Evolutionary conservation across 2,888 invertebrate species (phyloP).

Genomic region (Priocnemis perturbator): DNA sequence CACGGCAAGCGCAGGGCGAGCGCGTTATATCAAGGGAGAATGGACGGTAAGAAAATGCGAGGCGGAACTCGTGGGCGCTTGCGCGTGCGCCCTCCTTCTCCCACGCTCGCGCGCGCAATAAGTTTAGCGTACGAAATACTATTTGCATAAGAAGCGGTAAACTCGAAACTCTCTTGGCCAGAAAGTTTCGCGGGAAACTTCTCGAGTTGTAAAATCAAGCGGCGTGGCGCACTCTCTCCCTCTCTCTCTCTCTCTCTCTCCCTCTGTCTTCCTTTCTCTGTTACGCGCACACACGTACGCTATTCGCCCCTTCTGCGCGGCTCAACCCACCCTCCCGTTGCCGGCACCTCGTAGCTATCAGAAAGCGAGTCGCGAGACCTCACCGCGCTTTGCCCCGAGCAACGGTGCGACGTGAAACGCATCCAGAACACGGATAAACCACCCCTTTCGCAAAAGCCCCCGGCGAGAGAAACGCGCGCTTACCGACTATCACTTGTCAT

Average conservation of each 20-base stretch:
- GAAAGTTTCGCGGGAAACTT: constrained; percentile 60
- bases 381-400: constrained; percentile 16
- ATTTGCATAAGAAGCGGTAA: constrained; percentile 68
- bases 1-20: too few relatives aligned
- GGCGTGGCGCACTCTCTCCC: constrained; percentile 39
- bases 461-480: constrained; percentile 21
- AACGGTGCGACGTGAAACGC: constrained; percentile 24
- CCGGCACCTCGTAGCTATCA: constrained; percentile 33
- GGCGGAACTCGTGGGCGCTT: constrained; percentile 47
- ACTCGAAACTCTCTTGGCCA: constrained; percentile 58
- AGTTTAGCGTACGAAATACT: constrained; percentile 63
- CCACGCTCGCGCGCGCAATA: constrained; percentile 42
- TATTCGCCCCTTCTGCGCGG: too few relatives aligned
- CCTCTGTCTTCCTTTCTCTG: not conserved
- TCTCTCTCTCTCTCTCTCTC: not conserved
- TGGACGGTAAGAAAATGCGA: constrained; percentile 50
- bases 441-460: constrained; percentile 17
- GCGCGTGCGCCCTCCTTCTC: not conserved
- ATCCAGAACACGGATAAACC: constrained; percentile 22
- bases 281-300: too few relatives aligned
- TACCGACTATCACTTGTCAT: constrained; percentile 21
- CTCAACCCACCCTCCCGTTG: constrained; percentile 14
- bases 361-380: constrained; percentile 24
- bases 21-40: constrained; percentile 48
- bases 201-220: constrained; percentile 63